These are phyloP conservation scores for Galerucella nymphaeae DNA, from an alignment of 2,888 invertebrate species.

Conservation along the genomic window DNA sequence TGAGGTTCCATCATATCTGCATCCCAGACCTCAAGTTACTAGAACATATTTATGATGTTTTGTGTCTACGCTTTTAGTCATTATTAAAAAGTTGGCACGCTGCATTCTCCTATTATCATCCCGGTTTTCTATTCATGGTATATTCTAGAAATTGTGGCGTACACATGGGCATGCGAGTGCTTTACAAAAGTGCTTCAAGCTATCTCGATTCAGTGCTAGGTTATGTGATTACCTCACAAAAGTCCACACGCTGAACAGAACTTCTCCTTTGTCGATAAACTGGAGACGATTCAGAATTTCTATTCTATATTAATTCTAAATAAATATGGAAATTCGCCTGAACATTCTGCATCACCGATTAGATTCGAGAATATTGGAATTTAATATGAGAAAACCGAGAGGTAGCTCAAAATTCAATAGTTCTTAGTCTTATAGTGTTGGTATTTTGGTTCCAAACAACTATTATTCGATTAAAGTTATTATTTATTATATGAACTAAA, in stretches of 20 bases:
- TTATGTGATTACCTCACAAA: slow-evolving; percentile 19
- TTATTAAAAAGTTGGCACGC: slow-evolving; percentile 36
- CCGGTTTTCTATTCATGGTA: slow-evolving; percentile 27
- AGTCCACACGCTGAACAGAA: slow-evolving; percentile 2
- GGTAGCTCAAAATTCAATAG: background rate
- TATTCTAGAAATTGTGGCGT: slow-evolving; percentile 25
- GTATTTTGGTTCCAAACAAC: too few species aligned
- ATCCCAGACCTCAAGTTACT: slow-evolving; percentile 9
- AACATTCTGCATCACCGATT: background rate
- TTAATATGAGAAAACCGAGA: background rate
- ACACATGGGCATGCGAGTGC: slow-evolving; percentile 26
- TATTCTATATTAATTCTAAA: slow-evolving; percentile 9
- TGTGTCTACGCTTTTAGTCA: slow-evolving; percentile 27
- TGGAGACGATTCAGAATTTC: slow-evolving; percentile 4
- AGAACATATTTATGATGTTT: slow-evolving; percentile 24
- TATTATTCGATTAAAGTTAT: too few species aligned
- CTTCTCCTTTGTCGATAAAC: slow-evolving; percentile 13
- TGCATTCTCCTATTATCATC: slow-evolving; percentile 32
- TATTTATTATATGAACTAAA: too few species aligned
- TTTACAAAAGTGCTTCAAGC: slow-evolving; percentile 29
- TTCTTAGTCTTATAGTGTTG: background rate
- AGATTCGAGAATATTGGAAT: background rate
- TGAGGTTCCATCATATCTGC: background rate
- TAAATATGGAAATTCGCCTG: background rate
- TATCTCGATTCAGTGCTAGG: slow-evolving; percentile 14